Percentiles rank a stretch among this genome's conserved stretches.
phyloP scores from a whole-genome alignment of 2,888 invertebrate species.

The Drosophila subquinaria region DNA sequence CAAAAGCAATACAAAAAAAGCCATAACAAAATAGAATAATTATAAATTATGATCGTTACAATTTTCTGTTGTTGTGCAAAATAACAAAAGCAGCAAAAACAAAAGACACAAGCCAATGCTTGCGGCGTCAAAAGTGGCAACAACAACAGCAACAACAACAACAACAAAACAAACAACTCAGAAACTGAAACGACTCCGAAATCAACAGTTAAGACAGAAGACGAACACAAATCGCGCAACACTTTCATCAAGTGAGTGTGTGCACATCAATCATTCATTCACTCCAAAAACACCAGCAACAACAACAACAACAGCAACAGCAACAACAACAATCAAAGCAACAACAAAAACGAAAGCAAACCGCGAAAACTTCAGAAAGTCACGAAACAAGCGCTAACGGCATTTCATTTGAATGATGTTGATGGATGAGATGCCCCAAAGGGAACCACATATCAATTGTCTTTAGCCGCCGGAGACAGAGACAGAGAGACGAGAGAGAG shows the following conservation, averaged over 20 bases:
- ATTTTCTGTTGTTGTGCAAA: slow-evolving; percentile 28
- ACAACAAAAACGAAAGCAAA: slow-evolving; percentile 40
- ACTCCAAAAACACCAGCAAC: slow-evolving; percentile 13
- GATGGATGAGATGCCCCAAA: slow-evolving; percentile 24
- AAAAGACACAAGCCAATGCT: slow-evolving; percentile 23
- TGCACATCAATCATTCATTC: slow-evolving; percentile 61
- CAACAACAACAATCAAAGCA: slow-evolving; percentile 7
- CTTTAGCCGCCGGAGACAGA: background rate
- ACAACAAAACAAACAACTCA: slow-evolving; percentile 17
- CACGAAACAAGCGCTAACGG: slow-evolving; percentile 45
- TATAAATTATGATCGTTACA: slow-evolving; percentile 40
- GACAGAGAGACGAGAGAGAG: background rate
- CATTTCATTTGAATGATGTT: slow-evolving; percentile 20
- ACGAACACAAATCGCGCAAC: slow-evolving; percentile 56
- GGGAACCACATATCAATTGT: slow-evolving; percentile 29
- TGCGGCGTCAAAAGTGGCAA: slow-evolving; percentile 34
- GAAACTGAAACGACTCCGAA: slow-evolving; percentile 7
- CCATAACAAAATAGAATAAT: slow-evolving; percentile 50
- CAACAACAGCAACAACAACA: background rate
- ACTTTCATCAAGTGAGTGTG: slow-evolving; percentile 58
- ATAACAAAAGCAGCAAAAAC: slow-evolving; percentile 16
- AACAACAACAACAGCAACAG: slow-evolving; percentile 8
- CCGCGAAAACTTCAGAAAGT: slow-evolving; percentile 49
- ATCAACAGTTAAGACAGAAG: slow-evolving; percentile 31
- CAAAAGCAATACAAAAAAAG: slow-evolving; percentile 3